Evolutionary conservation across 2,113 vertebrate genomes (phyloP).

Genomic region (Lanius ludovicianus): DNA sequence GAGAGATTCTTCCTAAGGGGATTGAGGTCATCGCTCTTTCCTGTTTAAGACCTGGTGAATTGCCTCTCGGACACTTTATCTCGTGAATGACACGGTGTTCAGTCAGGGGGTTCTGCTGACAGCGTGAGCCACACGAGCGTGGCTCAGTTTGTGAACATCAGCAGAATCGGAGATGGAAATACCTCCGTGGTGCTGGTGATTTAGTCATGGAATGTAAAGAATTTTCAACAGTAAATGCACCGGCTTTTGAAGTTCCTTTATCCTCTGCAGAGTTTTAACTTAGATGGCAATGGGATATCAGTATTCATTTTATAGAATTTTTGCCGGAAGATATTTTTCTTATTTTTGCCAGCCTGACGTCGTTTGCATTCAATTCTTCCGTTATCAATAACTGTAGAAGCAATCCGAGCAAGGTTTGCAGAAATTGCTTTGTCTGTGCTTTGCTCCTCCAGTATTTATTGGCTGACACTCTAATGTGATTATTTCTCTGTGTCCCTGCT

Average conservation of each 20-base stretch:
- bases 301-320: constrained; percentile 40
- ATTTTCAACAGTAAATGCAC: constrained; percentile 57
- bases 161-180: constrained; percentile 52
- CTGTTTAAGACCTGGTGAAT: constrained; percentile 19
- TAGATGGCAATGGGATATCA: constrained; percentile 31
- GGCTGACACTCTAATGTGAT: constrained; percentile 1
- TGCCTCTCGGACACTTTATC: constrained; percentile 45
- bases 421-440: constrained; percentile 54
- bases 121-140: not conserved
- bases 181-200: not conserved
- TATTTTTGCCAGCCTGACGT: not conserved
- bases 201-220: constrained; percentile 63
- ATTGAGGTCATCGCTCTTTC: constrained; percentile 37
- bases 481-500: constrained; percentile 21
- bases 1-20: constrained; percentile 12
- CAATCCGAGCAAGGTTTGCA: constrained; percentile 11
- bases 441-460: constrained; percentile 10
- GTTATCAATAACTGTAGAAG: constrained; percentile 27
- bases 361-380: not conserved
- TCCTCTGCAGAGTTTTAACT: constrained; percentile 46
- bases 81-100: not conserved
- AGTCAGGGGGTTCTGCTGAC: constrained; percentile 61
- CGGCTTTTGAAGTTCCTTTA: constrained; percentile 56
- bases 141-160: constrained; percentile 15
- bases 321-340: not conserved